These are phyloP conservation scores for Buceros bicornis DNA, from an alignment of 2,797 vertebrate species.

Conservation along the genomic window DNA sequence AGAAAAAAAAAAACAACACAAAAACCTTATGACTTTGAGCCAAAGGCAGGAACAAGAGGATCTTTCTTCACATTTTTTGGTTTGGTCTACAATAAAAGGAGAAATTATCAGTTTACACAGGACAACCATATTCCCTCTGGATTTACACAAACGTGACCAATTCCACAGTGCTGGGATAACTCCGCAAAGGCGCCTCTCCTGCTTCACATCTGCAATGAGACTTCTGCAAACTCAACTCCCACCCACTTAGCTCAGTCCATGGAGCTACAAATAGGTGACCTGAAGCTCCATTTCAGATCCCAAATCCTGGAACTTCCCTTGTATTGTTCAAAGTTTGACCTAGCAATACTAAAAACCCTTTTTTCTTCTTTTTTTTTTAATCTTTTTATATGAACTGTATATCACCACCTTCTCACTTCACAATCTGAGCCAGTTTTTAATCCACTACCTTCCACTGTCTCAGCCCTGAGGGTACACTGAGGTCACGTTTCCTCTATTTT, in stretches of 20 bases:
- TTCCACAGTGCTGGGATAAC: not conserved
- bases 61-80: not conserved
- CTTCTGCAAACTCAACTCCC: not conserved
- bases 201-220: not conserved
- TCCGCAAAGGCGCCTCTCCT: not conserved
- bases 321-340: not conserved
- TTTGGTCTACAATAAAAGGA: not conserved
- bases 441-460: not conserved
- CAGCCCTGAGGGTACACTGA: constrained; percentile 15
- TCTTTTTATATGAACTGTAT: not conserved
- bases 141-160: not conserved
- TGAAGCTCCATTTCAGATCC: not conserved
- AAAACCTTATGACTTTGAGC: not conserved
- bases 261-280: not conserved
- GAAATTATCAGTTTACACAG: not conserved
- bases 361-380: not conserved
- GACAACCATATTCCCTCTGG: not conserved
- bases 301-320: not conserved
- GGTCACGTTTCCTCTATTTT: constrained; percentile 27
- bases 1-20: not conserved
- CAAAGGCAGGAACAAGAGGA: not conserved
- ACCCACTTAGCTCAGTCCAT: not conserved
- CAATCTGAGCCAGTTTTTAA: constrained; percentile 8
- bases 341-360: not conserved
- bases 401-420: not conserved